Base-by-base conservation (phyloP, 2,113 vertebrate genomes). In the Gallinago undulata region DNA sequence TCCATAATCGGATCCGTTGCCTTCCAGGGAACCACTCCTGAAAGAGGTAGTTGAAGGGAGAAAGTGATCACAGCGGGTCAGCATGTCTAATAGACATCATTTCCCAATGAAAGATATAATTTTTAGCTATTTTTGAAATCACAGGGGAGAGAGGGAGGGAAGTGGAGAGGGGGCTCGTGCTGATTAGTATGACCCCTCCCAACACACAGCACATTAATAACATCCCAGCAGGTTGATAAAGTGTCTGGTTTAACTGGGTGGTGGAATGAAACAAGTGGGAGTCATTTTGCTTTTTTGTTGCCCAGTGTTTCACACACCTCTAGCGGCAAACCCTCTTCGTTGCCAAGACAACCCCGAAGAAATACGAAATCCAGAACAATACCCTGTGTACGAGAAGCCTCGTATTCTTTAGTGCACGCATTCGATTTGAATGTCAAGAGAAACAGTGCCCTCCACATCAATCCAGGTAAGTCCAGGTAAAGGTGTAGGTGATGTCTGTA, bases 291-390 rank as follows among this genome's bases (percentile, higher is more conserved):
- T 96, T 96, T 96, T 95, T 89, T 70, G 89, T 92, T 95, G 83
- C 69, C 94, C 95, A 93, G 94, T 82, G 92, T 85, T 97, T 95
- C 96, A 93, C 87, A 85, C 94, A 96, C 94, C 92, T 96, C 94
- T 94, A 94, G 94, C 89, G 59, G 94, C 94, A 96, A 96, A 94
- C 74, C 94, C 89, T 95, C 92, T 90, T 80, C 17, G 96, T 97
- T 97, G 96, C 96, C 96, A 97, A 96, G 96, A 97, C 94, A 97
- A 91, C 95, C 93, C 87, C 0, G 77, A 93, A 96, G 93, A 96
- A 95, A 93, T 91, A 69, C 76, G 90, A 95, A 96, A 96, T 96
- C 84, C 93, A 89, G 94, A 96, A 95, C 96, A 95, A 95, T 92
- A 95, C 94, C 84, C 85, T 66, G 70, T 76, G 68, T 59, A 84